Evolutionary conservation across 2,113 vertebrate species (phyloP).

Genomic region (rat (Rattus norvegicus)): DNA sequence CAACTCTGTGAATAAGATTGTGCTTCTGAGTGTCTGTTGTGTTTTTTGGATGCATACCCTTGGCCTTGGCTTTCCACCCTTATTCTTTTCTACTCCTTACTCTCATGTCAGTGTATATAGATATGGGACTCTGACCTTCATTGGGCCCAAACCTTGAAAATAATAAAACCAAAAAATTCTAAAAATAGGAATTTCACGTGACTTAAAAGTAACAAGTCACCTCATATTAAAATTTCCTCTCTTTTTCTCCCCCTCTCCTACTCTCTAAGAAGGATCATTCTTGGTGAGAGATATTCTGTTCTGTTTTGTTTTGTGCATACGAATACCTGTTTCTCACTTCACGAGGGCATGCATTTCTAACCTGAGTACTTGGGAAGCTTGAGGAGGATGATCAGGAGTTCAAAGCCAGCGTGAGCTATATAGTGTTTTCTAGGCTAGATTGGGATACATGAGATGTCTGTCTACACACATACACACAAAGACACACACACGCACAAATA

Average conservation of each 20-base stretch:
- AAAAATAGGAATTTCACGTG: background rate
- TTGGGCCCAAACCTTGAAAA: background rate
- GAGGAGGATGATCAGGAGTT: background rate
- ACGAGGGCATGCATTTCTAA: background rate
- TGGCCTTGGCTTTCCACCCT: background rate
- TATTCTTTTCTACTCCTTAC: background rate
- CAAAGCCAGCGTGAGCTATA: background rate
- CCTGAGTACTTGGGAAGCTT: background rate
- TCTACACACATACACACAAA: background rate
- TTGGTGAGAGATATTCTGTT: background rate
- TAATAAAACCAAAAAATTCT: background rate
- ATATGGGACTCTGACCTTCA: background rate
- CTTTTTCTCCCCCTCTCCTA: background rate
- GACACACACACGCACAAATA: too few species aligned
- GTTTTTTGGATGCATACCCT: background rate
- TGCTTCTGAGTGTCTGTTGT: background rate
- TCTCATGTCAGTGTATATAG: background rate
- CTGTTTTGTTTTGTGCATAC: background rate
- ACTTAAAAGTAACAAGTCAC: background rate
- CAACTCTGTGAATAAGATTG: background rate
- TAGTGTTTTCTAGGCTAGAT: background rate
- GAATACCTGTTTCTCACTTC: background rate
- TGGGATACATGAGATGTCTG: background rate
- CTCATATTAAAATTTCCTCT: background rate
- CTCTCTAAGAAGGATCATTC: background rate